Percentiles rank a stretch among this genome's conserved stretches.
Conservation (phyloP, 2,797 vertebrate genomes). For the Saxicola maurus region DNA sequence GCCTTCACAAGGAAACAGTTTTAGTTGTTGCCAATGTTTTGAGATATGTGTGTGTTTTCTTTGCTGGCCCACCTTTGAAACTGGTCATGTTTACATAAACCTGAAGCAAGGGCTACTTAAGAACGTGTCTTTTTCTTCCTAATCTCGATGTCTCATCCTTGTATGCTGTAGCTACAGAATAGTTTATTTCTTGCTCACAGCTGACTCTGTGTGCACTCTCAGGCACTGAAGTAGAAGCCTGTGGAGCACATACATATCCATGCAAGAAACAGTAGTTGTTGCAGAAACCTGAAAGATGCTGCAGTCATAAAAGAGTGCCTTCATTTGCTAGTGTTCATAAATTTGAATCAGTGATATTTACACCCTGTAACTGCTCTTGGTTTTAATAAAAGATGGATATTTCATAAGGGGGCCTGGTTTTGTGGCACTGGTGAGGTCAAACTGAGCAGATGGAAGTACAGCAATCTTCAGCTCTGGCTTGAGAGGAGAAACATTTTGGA, state of each 20-base stretch:
- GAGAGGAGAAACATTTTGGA: background rate
- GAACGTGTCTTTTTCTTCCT: background rate
- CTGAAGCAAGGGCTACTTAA: background rate
- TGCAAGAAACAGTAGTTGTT: background rate
- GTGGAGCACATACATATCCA: background rate
- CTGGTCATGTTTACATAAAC: background rate
- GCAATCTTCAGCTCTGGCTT: background rate
- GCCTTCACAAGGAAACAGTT: background rate
- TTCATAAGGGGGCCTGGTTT: background rate
- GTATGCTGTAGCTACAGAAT: background rate
- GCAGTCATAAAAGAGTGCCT: background rate
- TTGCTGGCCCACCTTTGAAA: background rate
- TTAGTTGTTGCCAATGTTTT: background rate
- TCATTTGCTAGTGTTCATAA: background rate
- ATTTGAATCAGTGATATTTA: background rate
- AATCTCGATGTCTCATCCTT: background rate
- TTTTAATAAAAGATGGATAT: background rate
- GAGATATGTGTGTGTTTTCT: background rate
- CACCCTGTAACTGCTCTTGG: background rate
- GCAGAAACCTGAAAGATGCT: background rate
- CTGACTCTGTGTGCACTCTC: background rate
- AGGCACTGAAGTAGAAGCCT: background rate
- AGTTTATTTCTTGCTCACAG: background rate
- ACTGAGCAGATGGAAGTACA: background rate
- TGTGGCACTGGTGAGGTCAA: background rate